These are phyloP conservation scores for Hydropotes inermis DNA, from an alignment of 2,113 vertebrate species.

Conservation along the genomic window DNA sequence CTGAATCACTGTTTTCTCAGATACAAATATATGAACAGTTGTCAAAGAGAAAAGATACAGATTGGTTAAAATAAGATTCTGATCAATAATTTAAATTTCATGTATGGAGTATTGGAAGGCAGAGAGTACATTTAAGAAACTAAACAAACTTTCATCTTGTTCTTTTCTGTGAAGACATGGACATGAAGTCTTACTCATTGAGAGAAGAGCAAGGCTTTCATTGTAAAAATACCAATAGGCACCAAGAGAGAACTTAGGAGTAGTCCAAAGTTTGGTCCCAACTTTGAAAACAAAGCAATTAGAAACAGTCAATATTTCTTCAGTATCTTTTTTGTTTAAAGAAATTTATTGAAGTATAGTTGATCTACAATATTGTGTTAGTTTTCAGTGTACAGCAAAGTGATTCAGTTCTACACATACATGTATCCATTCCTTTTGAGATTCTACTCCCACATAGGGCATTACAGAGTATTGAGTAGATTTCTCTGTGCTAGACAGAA, in stretches of 20 bases:
- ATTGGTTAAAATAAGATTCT: neutral
- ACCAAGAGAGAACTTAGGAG: neutral
- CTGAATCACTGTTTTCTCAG: neutral
- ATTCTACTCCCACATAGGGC: no score
- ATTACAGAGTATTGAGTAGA: no score
- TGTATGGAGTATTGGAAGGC: neutral
- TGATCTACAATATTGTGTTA: no score
- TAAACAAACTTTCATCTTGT: neutral
- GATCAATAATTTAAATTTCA: neutral
- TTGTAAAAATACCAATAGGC: neutral
- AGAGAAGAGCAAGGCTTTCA: neutral
- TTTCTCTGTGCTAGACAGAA: no score
- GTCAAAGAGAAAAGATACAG: neutral
- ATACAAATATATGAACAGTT: neutral
- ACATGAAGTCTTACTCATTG: neutral
- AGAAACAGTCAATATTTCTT: neutral
- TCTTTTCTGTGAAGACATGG: neutral
- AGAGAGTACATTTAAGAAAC: neutral
- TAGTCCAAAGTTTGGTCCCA: neutral
- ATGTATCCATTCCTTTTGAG: no score
- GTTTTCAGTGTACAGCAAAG: no score
- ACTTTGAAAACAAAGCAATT: neutral
- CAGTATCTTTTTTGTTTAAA: neutral
- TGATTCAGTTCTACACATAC: no score
- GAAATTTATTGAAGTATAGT: no score